Evolutionary conservation across 2,888 invertebrate genomes (phyloP).

Genomic region (Caenorhabditis parvicauda): DNA sequence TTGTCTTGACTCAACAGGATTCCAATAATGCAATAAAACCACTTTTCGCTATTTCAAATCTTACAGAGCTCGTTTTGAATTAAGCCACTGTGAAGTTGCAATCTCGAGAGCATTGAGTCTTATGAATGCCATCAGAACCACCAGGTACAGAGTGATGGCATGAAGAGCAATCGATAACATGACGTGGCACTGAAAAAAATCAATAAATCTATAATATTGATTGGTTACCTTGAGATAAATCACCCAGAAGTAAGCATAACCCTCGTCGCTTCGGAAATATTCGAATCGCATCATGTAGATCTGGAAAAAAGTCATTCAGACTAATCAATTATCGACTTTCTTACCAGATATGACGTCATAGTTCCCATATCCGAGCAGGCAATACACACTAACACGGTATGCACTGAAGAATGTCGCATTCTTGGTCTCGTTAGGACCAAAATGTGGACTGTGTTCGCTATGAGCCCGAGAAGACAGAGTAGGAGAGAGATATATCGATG

Average conservation of each 20-base stretch:
- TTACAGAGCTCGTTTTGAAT: conserved; percentile 36
- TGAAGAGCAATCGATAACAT: conserved; percentile 49
- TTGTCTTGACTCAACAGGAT: too few species aligned
- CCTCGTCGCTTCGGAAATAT: conserved; percentile 31
- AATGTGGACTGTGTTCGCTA: conserved; percentile 46
- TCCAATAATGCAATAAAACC: too few species aligned
- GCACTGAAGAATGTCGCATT: conserved; percentile 46
- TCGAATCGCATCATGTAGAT: conserved; percentile 51
- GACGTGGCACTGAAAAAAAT: conserved; percentile 34
- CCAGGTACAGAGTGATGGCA: conserved; percentile 51
- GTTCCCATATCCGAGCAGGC: conserved; percentile 52
- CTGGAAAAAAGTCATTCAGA: conserved; percentile 20
- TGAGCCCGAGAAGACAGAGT: conserved; percentile 43
- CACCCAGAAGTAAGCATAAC: conserved; percentile 47
- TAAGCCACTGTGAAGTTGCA: conserved; percentile 29
- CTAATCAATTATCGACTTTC: neutral
- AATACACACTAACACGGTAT: conserved; percentile 46
- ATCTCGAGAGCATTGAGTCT: conserved; percentile 42
- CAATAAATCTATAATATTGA: neutral
- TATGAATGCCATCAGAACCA: conserved; percentile 56
- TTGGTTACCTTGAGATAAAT: conserved; percentile 25
- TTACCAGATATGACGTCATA: conserved; percentile 50
- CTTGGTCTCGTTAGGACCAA: conserved; percentile 43
- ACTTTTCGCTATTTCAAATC: neutral
- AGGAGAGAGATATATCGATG: conserved; percentile 45